Evolutionary conservation across 2,113 vertebrate species (phyloP), one percentile per base, ranked within the genome.

Genomic region (Brevimyrus niger): DNA sequence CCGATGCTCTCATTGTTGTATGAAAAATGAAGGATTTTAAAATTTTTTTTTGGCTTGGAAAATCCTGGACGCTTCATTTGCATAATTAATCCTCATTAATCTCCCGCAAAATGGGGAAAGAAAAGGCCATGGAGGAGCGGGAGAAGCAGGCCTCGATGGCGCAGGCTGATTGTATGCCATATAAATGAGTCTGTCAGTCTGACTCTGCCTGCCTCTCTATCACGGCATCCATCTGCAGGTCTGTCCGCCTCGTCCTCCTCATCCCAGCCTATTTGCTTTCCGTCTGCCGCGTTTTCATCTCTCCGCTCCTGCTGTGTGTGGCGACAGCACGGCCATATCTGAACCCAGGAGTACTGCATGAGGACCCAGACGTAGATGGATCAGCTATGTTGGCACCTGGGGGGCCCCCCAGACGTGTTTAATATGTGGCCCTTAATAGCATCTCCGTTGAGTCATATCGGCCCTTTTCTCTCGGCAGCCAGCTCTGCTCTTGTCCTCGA

Each of bases 391-490:
- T 48, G 48, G 46, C 42, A 73, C 76, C 92, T 35, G 47, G 80
- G 55, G 27, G 31, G 13, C 23, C 9, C 13, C 53, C 13, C 7
- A 27, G 82, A 87, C 13, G 8, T 89, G 51, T 91, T 90, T 90
- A 88, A 90, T 91, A 89, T 90, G 90, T 90, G 90, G 87, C 7
- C 91, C 84, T 55, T 90, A 90, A 90, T 89, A 87, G 53, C 87
- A 73, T 90, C 88, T 90, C 89, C n/a, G 44, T 47, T 82, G 80
- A 65, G 82, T 55, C 58, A 65, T 38, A 53, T 51, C 10, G 5
- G 15, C 61, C 31, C 76, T 84, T 89, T 80, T 53, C 47, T 90
- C 1, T 55, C 8, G 6, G 47, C 88, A 21, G 47, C 35, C 8
- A 2, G 69, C 82, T 50, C 87, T n/a, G n/a, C n/a, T n/a, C n/a